Base-by-base conservation (phyloP, 2,797 vertebrate species). In the Lithobates pipiens region DNA sequence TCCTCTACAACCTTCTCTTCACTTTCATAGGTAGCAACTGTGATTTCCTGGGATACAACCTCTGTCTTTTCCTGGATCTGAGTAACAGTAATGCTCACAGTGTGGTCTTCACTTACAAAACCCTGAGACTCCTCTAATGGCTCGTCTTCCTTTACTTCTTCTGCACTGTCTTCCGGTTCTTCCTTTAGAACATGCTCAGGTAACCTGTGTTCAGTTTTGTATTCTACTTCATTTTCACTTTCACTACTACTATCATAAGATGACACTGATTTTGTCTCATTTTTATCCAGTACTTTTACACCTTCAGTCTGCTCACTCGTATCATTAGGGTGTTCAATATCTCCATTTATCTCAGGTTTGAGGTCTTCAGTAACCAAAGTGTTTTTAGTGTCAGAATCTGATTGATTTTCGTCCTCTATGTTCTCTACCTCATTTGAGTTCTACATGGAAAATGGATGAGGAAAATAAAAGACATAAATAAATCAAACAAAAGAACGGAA, bases 371-470 rank as follows among this genome's bases (percentile, higher is more conserved):
- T 50, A 94, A 96, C 94, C 92, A 96, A 88, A 34, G 95, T 95
- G 92, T 98, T 96, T 93, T 97, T 96, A 91, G 97, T 96, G 96
- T 96, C 97, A 93, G 98, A 93, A 94, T 98, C 96, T 91, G 96
- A 94, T 89, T 94, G 96, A 94, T 97, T 92, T 91, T 94, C 93
- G 91, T 94, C 93, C 93, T 93, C 94, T 91, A 95, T 90, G 92
- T 92, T 95, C 93, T 95, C 94, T 95, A 94, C 95, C 91, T 96
- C 95, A 93, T 96, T 95, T 92, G 95, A 93, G 93, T 92, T 96
- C 96, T 97, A 95, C 87, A 96, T 94, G 90, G 91, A 93, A 80
- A 91, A 93, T 9, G 92, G 91, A 92, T 92, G 92, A 91, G 92
- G 92, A 88, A 90, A 91, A 95, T 90, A 94, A 92, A 88, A 92